Base-by-base conservation (phyloP, 2,797 vertebrate species). In the Acrossocheilus wenchowensis region DNA sequence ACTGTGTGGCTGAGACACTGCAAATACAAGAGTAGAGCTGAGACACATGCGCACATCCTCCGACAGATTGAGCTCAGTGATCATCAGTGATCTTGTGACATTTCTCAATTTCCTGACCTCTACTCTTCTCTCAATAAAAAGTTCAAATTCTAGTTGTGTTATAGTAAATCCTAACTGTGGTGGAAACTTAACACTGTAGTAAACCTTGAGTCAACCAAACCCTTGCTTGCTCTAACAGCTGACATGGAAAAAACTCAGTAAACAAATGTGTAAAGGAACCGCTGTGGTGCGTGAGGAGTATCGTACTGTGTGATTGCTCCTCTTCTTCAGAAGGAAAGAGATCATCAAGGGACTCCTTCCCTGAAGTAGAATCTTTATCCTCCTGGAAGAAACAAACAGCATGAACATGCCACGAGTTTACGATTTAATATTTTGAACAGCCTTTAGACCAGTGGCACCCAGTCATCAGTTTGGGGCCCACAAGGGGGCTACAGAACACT, bases 281-380 rank as follows among this genome's bases (percentile, higher is more conserved):
- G 6, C 77, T 39, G 71, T 57, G n/a, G 68, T 71, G 14, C 19
- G 60, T 66, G 34, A 64, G 36, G 71, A 0, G 36, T 52, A 50
- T 81, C 95, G 86, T 89, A 96, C 97, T 95, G 88, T 94, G 95
- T 36, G 93, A 92, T 85, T 91, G 95, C 6, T 96, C 95, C 62
- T 97, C 96, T 2, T 97, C 96, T 41, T 97, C 96, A 0, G 93
- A 87, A 57, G 96, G 95, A 86, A 97, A 97, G 4, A 97, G 94
- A 83, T 97, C 95, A 39, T 95, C 95, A 48, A 97, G 93, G 82
- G 95, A 95, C 87, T 95, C 95, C 74, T 94, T 95, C 48, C 89
- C 91, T 80, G 92, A 92, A 0, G 93, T 91, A 0, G 89, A 84
- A 23, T 93, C 93, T 4, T 94, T 94, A 66, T 93, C 94, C 19